Evolutionary conservation across 2,113 vertebrate species (phyloP).

Genomic region (Anolis carolinensis): DNA sequence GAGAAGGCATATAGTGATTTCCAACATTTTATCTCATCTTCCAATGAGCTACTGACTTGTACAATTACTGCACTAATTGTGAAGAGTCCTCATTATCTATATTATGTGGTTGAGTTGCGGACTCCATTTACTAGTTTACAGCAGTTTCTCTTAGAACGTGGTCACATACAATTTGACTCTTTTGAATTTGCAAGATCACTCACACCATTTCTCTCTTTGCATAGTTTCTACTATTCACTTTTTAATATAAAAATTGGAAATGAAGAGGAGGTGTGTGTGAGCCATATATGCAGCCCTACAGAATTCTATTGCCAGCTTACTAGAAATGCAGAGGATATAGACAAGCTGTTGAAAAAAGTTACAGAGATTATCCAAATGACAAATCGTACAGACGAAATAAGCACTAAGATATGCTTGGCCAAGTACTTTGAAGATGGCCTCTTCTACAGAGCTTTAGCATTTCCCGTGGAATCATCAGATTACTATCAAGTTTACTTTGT

Average conservation of each 20-base stretch:
- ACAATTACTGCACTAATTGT: slow-evolving; percentile 72
- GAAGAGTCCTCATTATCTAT: slow-evolving; percentile 69
- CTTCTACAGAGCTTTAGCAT: slow-evolving; percentile 82
- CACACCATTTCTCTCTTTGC: slow-evolving; percentile 63
- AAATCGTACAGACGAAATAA: slow-evolving; percentile 28
- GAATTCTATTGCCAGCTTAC: slow-evolving; percentile 89
- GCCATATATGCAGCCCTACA: slow-evolving; percentile 80
- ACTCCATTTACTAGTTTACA: slow-evolving; percentile 66
- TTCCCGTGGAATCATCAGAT: slow-evolving; percentile 69
- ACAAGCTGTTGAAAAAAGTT: slow-evolving; percentile 75
- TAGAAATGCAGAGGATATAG: slow-evolving; percentile 78
- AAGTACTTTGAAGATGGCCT: slow-evolving; percentile 83
- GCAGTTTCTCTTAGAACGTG: slow-evolving; percentile 68
- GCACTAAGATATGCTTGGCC: slow-evolving; percentile 78
- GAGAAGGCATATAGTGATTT: slow-evolving; percentile 65
- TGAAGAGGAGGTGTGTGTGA: slow-evolving; percentile 83
- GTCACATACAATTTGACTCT: slow-evolving; percentile 51
- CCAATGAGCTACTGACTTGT: slow-evolving; percentile 73
- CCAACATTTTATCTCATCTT: slow-evolving; percentile 69
- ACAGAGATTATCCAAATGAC: slow-evolving; percentile 65
- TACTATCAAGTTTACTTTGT: slow-evolving; percentile 84
- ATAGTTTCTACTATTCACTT: slow-evolving; percentile 85
- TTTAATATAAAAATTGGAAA: slow-evolving; percentile 80
- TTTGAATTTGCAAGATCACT: slow-evolving; percentile 50
- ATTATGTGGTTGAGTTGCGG: slow-evolving; percentile 82